Evolutionary conservation across 2,113 vertebrate genomes (phyloP), one percentile per base, ranked within the genome.

Genomic region (Saguinus midas): DNA sequence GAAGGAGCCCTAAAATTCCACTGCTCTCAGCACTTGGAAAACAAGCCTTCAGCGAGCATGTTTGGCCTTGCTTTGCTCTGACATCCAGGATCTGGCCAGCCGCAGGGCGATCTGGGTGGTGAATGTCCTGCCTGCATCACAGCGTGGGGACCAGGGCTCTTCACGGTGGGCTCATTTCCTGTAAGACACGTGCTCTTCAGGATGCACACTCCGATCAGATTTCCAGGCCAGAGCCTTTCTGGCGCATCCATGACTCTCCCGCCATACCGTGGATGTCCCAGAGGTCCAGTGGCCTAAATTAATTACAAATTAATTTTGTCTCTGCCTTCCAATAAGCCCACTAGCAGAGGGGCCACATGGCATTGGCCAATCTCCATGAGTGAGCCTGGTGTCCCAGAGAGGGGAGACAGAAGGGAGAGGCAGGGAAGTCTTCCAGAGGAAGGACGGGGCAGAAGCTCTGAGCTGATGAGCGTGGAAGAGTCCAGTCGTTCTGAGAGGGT

Each of bases 251-350:
- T 45, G 58, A 32, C 20, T 75, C 6, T 75, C 66, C 8, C 4
- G 0, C 61, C 13, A 4, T 35, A 20, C 40, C 5, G 1, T 48
- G 70, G 5, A 2, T n/a, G 35, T 73, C n/a, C 43, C 23, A 25
- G 58, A 45, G 40, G 3, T 4, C 35, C 14, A 7, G 17, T 2
- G 2, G 75, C 75, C 45, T 76, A 52, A 52, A 52, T 16, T 52
- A 52, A 18, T 52, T 52, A 52, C 16, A 52, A 17, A 52, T 64
- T 64, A 64, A 64, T 64, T 64, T 29, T 23, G 25, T 91, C 25
- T 68, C 27, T 82, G n/a, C 29, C 83, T 92, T 95, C 75, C 50
- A 40, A n/a, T 25, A 48, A 86, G 40, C 88, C 61, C n/a, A 21
- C 21, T 37, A 55, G 50, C 40, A 61, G 78, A 29, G 40, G 25